A percentile compares a stretch with the other conserved stretches of the same genome.
phyloP scores from a whole-genome alignment of 2,888 invertebrate genomes.

The Tipula lateralis region DNA sequence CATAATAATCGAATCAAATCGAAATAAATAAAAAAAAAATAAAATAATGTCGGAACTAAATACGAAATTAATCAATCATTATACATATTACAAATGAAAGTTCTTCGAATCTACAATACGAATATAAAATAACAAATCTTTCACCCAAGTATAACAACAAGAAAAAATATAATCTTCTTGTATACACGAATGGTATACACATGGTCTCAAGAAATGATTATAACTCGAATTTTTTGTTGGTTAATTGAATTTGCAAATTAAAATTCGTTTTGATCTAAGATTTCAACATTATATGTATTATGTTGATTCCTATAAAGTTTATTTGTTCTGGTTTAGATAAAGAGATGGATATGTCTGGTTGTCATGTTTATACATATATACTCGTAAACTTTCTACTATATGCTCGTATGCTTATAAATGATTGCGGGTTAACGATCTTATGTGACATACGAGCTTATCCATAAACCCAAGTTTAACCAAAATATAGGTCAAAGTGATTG shows the following conservation, averaged over 20 bases:
- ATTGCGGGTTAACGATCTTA: not conserved
- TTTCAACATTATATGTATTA: not conserved
- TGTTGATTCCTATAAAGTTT: not conserved
- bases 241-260: conserved; percentile 19
- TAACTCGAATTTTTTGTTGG: not conserved
- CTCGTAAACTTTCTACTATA: not conserved
- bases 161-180: not conserved
- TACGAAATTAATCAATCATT: conserved; percentile 11
- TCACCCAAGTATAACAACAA: not conserved
- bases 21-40: too few relatives aligned
- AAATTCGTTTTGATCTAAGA: not conserved
- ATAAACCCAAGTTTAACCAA: not conserved
- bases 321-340: not conserved
- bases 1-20: conserved; percentile 13
- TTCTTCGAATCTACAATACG: not conserved
- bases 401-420: not conserved
- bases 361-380: not conserved
- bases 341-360: not conserved
- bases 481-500: not conserved
- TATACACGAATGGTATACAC: too few relatives aligned
- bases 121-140: conserved; percentile 13
- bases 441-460: not conserved
- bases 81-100: not conserved
- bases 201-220: not conserved
- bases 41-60: conserved; percentile 24